Evolutionary conservation across 2,797 vertebrate genomes (phyloP).

Genomic region (Dallia pectoralis): DNA sequence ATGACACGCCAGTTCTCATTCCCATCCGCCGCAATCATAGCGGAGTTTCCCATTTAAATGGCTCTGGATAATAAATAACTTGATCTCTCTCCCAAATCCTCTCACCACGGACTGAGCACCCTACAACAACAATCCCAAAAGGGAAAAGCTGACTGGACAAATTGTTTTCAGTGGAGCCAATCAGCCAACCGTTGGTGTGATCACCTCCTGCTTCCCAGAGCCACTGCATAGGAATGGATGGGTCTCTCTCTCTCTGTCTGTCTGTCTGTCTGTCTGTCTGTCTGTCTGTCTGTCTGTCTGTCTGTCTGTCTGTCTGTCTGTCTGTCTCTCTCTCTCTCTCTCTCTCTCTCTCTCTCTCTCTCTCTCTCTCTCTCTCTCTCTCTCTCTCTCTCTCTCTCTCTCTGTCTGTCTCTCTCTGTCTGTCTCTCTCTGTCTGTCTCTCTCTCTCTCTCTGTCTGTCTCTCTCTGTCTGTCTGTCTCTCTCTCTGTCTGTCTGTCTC

Average conservation of each 20-base stretch:
- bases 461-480: too few relatives aligned
- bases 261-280: background rate
- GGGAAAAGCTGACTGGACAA: slow-evolving; percentile 76
- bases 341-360: too few relatives aligned
- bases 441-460: too few relatives aligned
- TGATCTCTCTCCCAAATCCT: slow-evolving; percentile 76
- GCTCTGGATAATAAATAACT: slow-evolving; percentile 79
- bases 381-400: background rate
- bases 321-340: too few relatives aligned
- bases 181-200: slow-evolving; percentile 64
- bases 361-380: background rate
- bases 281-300: background rate
- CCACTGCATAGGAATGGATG: slow-evolving; percentile 59
- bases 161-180: slow-evolving; percentile 71
- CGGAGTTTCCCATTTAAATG: slow-evolving; percentile 70
- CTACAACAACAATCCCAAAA: slow-evolving; percentile 77
- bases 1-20: slow-evolving; percentile 73
- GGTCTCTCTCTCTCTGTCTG: slow-evolving; percentile 8
- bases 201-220: slow-evolving; percentile 67
- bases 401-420: background rate
- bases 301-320: too few relatives aligned
- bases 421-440: background rate
- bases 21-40: slow-evolving; percentile 67
- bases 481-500: too few relatives aligned
- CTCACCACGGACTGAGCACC: slow-evolving; percentile 70